Percentiles rank a stretch among this genome's conserved stretches.
phyloP scores from a whole-genome alignment of 2,797 vertebrate species.

The Chelon auratus region DNA sequence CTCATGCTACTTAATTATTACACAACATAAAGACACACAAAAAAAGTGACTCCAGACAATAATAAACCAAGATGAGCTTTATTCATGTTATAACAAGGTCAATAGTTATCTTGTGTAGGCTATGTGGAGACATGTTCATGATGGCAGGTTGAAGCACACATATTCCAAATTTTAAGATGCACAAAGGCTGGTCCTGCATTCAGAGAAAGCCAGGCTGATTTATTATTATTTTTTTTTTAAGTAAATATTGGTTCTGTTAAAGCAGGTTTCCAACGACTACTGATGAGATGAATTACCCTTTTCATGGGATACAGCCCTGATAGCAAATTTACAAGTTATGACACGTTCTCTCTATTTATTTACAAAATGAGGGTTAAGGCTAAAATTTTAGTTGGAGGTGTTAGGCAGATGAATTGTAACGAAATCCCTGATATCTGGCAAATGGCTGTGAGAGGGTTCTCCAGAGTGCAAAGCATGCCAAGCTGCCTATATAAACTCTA shows the following conservation, averaged over 20 bases:
- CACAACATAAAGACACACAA: not conserved
- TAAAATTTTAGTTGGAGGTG: conserved; percentile 82
- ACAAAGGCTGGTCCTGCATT: conserved; percentile 74
- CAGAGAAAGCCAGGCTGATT: conserved; percentile 71
- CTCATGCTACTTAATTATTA: not conserved
- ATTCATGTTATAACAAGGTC: conserved; percentile 83
- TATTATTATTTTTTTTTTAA: conserved; percentile 37
- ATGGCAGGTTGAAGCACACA: conserved; percentile 75
- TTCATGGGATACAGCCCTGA: conserved; percentile 69
- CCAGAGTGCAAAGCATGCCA: conserved; percentile 84
- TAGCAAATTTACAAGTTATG: conserved; percentile 77
- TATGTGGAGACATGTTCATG: conserved; percentile 72
- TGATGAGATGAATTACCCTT: conserved; percentile 71
- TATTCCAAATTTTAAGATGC: conserved; percentile 67
- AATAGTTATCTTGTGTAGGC: conserved; percentile 73
- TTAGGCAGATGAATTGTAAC: conserved; percentile 82
- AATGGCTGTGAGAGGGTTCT: conserved; percentile 82
- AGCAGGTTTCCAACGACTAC: conserved; percentile 62
- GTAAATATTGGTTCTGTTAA: conserved; percentile 60
- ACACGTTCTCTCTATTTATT: conserved; percentile 52
- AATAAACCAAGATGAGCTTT: conserved; percentile 85
- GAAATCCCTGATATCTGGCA: conserved; percentile 88
- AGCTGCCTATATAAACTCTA: conserved; percentile 79
- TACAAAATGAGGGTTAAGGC: conserved; percentile 86
- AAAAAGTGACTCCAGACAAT: conserved; percentile 44